Evolutionary conservation across 1,140 invertebrate species (phyloP).

Genomic region (Cydia fagiglandana): DNA sequence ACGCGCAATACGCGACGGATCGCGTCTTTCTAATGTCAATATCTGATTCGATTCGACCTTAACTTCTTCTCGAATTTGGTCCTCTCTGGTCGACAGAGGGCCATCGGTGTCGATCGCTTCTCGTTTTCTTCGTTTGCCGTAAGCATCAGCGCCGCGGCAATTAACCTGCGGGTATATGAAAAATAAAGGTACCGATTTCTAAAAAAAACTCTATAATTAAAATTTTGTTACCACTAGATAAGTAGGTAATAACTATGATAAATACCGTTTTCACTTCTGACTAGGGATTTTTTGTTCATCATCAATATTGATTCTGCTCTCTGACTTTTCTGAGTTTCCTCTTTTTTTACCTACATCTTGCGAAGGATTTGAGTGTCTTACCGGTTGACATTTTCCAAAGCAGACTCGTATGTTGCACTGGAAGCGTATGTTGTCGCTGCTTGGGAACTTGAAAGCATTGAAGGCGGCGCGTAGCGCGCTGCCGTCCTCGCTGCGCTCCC

Average conservation of each 20-base stretch:
- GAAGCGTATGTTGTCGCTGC: slow-evolving; percentile 96
- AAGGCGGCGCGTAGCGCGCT: slow-evolving; percentile 92
- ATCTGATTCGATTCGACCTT: slow-evolving; percentile 95
- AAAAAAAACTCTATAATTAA: too few relatives aligned
- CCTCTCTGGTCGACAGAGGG: slow-evolving; percentile 83
- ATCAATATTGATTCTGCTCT: background rate
- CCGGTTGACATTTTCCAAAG: slow-evolving; percentile 96
- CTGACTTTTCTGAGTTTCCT: background rate
- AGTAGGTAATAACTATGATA: too few relatives aligned
- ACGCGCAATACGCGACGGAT: slow-evolving; percentile 80
- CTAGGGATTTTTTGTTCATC: background rate
- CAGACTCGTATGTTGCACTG: slow-evolving; percentile 97
- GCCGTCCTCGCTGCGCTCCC: slow-evolving; percentile 91
- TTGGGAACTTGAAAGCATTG: slow-evolving; percentile 97
- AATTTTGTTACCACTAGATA: too few relatives aligned
- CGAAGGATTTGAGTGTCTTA: slow-evolving; percentile 73
- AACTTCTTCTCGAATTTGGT: slow-evolving; percentile 94
- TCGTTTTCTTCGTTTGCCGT: slow-evolving; percentile 88
- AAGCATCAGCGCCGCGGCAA: slow-evolving; percentile 94
- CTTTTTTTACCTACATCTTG: too few relatives aligned
- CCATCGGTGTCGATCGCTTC: slow-evolving; percentile 81
- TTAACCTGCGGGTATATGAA: slow-evolving; percentile 84
- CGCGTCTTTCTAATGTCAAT: slow-evolving; percentile 91
- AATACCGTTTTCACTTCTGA: too few relatives aligned
- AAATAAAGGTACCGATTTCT: slow-evolving; percentile 6